Percentiles rank a stretch among this genome's conserved stretches.
Evolutionary conservation across 1,140 invertebrate species (phyloP).

Genomic region (Caerostris darwini): DNA sequence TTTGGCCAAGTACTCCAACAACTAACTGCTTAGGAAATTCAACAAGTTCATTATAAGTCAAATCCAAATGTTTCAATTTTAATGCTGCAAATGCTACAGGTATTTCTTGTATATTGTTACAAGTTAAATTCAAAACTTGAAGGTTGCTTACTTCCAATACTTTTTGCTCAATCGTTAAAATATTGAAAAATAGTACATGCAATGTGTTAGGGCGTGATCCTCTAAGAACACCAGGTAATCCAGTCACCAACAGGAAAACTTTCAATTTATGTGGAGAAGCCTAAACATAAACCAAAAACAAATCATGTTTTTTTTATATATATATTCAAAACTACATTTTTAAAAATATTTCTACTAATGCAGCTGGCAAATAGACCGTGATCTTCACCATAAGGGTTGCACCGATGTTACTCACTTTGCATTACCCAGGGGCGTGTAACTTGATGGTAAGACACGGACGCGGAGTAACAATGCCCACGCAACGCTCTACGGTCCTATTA

Average conservation of each 20-base stretch:
- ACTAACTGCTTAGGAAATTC: conserved; percentile 52
- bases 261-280: conserved; percentile 74
- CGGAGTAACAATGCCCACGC: no score
- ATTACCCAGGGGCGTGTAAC: no score
- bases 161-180: conserved; percentile 43
- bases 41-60: conserved; percentile 68
- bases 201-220: background rate
- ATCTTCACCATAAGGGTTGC: no score
- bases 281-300: conserved; percentile 1
- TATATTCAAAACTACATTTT: background rate
- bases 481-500: no score
- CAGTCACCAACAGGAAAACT: conserved; percentile 57
- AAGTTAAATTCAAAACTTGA: conserved; percentile 58
- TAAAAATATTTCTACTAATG: no score
- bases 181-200: conserved; percentile 11
- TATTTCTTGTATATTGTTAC: conserved; percentile 66
- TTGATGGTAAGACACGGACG: no score
- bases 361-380: no score
- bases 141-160: conserved; percentile 48
- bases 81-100: conserved; percentile 11
- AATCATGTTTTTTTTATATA: background rate
- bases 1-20: conserved; percentile 45
- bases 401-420: no score
- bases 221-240: conserved; percentile 56
- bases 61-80: conserved; percentile 41